These are phyloP conservation scores for Raja brachyura DNA, from an alignment of 2,113 vertebrate species.

Conservation along the genomic window DNA sequence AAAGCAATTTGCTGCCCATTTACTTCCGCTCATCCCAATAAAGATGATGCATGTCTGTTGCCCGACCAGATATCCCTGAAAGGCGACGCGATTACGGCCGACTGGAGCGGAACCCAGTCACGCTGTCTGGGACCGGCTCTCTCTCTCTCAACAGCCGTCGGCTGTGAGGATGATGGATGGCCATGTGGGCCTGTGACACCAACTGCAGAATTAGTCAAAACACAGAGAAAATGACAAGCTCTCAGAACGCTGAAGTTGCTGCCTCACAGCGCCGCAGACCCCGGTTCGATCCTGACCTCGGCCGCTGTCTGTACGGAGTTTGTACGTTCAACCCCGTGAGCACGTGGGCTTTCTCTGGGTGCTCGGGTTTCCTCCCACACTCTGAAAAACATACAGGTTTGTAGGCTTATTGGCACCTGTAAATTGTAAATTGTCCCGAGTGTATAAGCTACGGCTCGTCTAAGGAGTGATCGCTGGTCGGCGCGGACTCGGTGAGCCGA, in stretches of 20 bases:
- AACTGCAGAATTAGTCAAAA: conserved; percentile 42
- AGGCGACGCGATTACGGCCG: conserved; percentile 44
- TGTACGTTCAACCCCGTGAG: too few relatives aligned
- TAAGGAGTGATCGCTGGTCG: too few relatives aligned
- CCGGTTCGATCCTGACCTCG: too few relatives aligned
- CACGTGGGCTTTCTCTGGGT: too few relatives aligned
- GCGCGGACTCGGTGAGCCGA: too few relatives aligned
- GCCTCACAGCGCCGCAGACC: too few relatives aligned
- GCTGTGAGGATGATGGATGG: conserved; percentile 45
- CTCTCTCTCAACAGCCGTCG: conserved; percentile 39
- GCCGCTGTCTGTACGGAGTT: too few relatives aligned
- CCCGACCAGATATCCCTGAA: conserved; percentile 41
- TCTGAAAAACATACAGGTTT: too few relatives aligned
- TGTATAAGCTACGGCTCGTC: too few relatives aligned
- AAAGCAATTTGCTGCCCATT: conserved; percentile 36
- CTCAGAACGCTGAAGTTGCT: background rate
- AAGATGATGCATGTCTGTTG: conserved; percentile 40
- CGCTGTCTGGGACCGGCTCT: conserved; percentile 43
- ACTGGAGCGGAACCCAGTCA: conserved; percentile 43
- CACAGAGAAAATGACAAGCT: conserved; percentile 37
- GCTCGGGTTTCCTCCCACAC: too few relatives aligned
- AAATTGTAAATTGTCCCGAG: too few relatives aligned
- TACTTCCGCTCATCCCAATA: conserved; percentile 41
- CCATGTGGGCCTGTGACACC: conserved; percentile 40
- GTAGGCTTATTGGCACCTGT: too few relatives aligned